These are phyloP conservation scores for Schizaphis graminum DNA, from an alignment of 2,888 invertebrate species.

Conservation along the genomic window DNA sequence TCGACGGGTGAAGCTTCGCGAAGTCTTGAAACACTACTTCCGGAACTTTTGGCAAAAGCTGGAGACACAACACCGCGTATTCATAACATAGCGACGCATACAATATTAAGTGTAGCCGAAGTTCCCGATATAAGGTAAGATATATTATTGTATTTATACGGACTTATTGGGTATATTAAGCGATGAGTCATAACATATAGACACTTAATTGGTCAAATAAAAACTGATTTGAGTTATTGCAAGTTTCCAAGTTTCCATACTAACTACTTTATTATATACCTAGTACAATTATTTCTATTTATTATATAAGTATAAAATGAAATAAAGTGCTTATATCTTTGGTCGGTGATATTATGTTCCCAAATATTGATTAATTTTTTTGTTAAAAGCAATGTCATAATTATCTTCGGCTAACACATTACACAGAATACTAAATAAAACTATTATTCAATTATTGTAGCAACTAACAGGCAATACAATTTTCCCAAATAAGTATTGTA, in stretches of 20 bases:
- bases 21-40: slow-evolving; percentile 85
- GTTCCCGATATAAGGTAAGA: slow-evolving; percentile 81
- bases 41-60: slow-evolving; percentile 86
- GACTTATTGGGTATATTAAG: neutral
- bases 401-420: too few species aligned
- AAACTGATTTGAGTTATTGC: neutral
- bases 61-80: slow-evolving; percentile 90
- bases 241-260: too few species aligned
- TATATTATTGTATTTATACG: neutral
- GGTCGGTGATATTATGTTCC: too few species aligned
- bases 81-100: slow-evolving; percentile 89
- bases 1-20: slow-evolving; percentile 85
- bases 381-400: too few species aligned
- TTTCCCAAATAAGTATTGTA: too few species aligned
- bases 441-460: too few species aligned
- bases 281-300: neutral
- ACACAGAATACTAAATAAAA: too few species aligned
- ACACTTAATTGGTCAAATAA: neutral
- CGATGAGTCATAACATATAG: neutral
- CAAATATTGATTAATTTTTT: too few species aligned
- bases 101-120: slow-evolving; percentile 87
- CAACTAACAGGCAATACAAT: too few species aligned
- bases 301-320: too few species aligned
- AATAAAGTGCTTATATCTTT: too few species aligned
- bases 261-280: neutral